phyloP scores from a whole-genome alignment of 2,888 invertebrate genomes.

The Cabera pusaria region DNA sequence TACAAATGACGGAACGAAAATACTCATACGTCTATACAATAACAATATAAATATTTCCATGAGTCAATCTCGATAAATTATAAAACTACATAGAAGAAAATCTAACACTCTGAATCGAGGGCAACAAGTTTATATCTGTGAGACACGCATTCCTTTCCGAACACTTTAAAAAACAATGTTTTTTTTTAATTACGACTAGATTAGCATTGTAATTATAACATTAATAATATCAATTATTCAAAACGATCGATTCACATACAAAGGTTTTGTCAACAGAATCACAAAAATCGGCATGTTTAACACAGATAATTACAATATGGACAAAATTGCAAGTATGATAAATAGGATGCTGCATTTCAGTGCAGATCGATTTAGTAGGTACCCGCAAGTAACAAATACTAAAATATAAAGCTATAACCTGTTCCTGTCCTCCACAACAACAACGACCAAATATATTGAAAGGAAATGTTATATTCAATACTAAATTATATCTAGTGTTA shows the following conservation, averaged over 20 bases:
- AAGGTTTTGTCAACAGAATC: slow-evolving; percentile 43
- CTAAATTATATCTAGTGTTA: slow-evolving; percentile 46
- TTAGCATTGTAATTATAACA: slow-evolving; percentile 57
- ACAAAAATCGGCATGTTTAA: slow-evolving; percentile 41
- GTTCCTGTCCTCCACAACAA: slow-evolving; percentile 61
- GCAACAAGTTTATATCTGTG: slow-evolving; percentile 63
- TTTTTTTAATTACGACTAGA: slow-evolving; percentile 49
- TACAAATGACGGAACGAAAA: slow-evolving; percentile 71
- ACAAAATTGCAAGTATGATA: too few relatives aligned
- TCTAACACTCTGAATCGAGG: slow-evolving; percentile 71
- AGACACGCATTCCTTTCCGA: slow-evolving; percentile 52
- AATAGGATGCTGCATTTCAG: slow-evolving; percentile 47
- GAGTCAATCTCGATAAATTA: slow-evolving; percentile 71
- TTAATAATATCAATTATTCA: slow-evolving; percentile 62
- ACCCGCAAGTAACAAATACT: slow-evolving; percentile 61
- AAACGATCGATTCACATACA: slow-evolving; percentile 46
- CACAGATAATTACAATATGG: slow-evolving; percentile 34
- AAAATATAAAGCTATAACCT: slow-evolving; percentile 72
- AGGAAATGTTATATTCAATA: slow-evolving; percentile 50
- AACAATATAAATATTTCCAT: slow-evolving; percentile 74
- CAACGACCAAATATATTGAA: slow-evolving; percentile 58
- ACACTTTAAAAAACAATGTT: slow-evolving; percentile 52
- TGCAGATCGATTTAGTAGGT: slow-evolving; percentile 59
- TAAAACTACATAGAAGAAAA: slow-evolving; percentile 72
- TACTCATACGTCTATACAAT: slow-evolving; percentile 71